These are phyloP conservation scores for Rhamphomyia laevipes DNA, from an alignment of 2,888 invertebrate species.

Conservation along the genomic window DNA sequence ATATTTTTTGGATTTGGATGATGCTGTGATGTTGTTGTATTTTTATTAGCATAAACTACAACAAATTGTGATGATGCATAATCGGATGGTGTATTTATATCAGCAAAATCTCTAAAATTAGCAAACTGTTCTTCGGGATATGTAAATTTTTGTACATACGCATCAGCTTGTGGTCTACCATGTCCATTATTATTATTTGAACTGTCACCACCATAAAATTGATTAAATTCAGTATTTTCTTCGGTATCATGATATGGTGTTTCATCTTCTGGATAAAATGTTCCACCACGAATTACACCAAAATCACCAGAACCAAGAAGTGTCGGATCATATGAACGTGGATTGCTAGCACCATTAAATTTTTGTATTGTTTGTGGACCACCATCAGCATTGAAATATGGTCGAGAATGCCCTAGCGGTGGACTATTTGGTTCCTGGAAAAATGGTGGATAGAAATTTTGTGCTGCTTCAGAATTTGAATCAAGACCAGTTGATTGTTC, in stretches of 20 bases:
- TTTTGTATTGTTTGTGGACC: constrained; percentile 32
- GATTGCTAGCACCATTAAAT: constrained; percentile 9
- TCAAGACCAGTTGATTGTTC: constrained; percentile 15
- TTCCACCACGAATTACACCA: constrained; percentile 75
- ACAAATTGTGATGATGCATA: constrained; percentile 72
- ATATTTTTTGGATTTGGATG: constrained; percentile 60
- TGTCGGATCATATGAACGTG: constrained; percentile 44
- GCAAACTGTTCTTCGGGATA: constrained; percentile 76
- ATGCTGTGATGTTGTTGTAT: constrained; percentile 45
- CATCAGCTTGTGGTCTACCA: constrained; percentile 59
- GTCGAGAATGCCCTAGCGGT: constrained; percentile 48
- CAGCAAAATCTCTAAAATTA: constrained; percentile 82
- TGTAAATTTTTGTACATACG: constrained; percentile 48
- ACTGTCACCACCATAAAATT: constrained; percentile 41
- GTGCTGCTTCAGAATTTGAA: constrained; percentile 41
- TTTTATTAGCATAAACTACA: constrained; percentile 73
- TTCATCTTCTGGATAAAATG: constrained; percentile 67
- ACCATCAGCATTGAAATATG: constrained; percentile 46
- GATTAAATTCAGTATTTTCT: constrained; percentile 44
- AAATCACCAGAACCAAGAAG: constrained; percentile 76
- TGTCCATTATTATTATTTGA: constrained; percentile 60
- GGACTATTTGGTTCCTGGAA: constrained; percentile 42
- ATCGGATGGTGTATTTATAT: constrained; percentile 73
- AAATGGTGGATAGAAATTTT: constrained; percentile 70
- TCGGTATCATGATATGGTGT: constrained; percentile 44